A percentile compares a stretch with the other conserved stretches of the same genome.
Evolutionary conservation across 37 sponge, comb jelly and placozoan genomes (phyloP).

Genomic region (Hexactinellida sp.): DNA sequence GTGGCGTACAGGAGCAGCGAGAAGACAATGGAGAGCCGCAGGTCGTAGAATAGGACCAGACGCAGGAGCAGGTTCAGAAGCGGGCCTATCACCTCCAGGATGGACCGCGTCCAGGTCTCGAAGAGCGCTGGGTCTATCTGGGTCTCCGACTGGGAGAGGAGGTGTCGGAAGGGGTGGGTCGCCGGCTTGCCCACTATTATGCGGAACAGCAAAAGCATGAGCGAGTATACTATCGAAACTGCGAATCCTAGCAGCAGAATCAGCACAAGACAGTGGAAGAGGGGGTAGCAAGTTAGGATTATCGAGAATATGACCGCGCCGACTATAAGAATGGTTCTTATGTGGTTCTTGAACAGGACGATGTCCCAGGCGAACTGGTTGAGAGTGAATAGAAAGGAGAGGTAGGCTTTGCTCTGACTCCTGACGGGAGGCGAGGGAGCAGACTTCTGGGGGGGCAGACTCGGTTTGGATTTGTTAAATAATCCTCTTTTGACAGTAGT

Average conservation of each 20-base stretch:
- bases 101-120: not conserved
- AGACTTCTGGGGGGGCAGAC: not conserved
- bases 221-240: not conserved
- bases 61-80: not conserved
- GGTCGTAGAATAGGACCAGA: conserved; percentile 8
- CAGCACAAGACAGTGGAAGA: not conserved
- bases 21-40: not conserved
- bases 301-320: not conserved
- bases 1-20: not conserved
- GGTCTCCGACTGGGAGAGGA: not conserved
- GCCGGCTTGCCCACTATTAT: not conserved
- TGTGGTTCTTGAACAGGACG: not conserved
- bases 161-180: not conserved
- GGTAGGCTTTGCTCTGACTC: not conserved
- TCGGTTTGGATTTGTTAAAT: not conserved
- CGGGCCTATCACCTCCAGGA: not conserved
- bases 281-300: not conserved
- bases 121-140: not conserved
- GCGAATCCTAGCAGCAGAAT: not conserved
- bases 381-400: not conserved
- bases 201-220: not conserved
- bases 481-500: not conserved
- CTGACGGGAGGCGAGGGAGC: not conserved
- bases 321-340: not conserved
- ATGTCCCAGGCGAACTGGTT: not conserved